Percentiles rank a stretch among this genome's conserved stretches.
phyloP scores from a whole-genome alignment of 1,140 invertebrate genomes.

The Trypoxylus dichotomus region DNA sequence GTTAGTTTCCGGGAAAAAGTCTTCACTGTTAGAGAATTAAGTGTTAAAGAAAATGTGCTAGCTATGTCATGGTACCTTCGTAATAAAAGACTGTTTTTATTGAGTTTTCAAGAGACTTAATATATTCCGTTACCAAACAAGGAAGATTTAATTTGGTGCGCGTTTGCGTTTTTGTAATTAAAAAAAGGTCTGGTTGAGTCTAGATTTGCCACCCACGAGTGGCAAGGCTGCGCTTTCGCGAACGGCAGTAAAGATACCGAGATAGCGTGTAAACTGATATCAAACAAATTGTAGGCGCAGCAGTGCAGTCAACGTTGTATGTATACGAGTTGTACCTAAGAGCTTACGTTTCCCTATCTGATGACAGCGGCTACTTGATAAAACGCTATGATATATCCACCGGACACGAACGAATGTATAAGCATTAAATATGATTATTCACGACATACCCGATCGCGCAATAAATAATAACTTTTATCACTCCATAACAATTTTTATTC shows the following conservation, averaged over 20 bases:
- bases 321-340: conserved; percentile 23
- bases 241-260: conserved; percentile 48
- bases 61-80: too few relatives aligned
- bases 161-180: background rate
- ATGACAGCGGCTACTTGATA: conserved; percentile 43
- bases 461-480: conserved; percentile 25
- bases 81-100: background rate
- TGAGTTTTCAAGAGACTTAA: background rate
- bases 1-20: too few relatives aligned
- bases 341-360: conserved; percentile 40
- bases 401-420: conserved; percentile 19
- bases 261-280: conserved; percentile 50
- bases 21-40: too few relatives aligned
- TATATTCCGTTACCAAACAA: background rate
- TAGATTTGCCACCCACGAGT: conserved; percentile 39
- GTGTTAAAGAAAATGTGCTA: too few relatives aligned
- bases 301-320: conserved; percentile 38
- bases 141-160: background rate
- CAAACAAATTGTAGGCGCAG: conserved; percentile 51
- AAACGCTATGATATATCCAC: conserved; percentile 34
- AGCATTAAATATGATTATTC: conserved; percentile 25
- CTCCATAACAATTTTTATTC: conserved; percentile 14
- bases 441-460: background rate
- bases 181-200: conserved; percentile 30
- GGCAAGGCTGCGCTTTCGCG: conserved; percentile 47